A percentile compares a stretch with the other conserved stretches of the same genome.
These are phyloP conservation scores for Trididemnum nubilum DNA, from an alignment of 23 tunicate genomes.

Conservation along the genomic window DNA sequence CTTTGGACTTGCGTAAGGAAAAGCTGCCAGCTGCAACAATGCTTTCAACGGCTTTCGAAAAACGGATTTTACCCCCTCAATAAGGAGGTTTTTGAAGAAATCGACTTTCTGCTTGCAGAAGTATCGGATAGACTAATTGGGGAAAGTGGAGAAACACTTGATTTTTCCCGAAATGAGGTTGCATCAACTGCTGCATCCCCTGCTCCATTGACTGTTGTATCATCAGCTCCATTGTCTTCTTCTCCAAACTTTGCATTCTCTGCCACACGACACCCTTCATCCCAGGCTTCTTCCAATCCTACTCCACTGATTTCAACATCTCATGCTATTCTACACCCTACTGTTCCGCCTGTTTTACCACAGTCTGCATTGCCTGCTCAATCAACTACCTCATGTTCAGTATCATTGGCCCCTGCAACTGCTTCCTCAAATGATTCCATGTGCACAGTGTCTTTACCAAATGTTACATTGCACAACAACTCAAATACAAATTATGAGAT, in stretches of 20 bases:
- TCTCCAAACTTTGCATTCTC: not conserved
- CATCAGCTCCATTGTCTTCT: not conserved
- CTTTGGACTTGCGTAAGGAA: slow-evolving; percentile 32
- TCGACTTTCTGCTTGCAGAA: not conserved
- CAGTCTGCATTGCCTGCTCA: too few species aligned
- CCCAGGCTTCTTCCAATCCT: not conserved
- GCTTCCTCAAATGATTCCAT: too few species aligned
- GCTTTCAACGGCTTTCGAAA: slow-evolving; percentile 15
- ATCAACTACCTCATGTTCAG: too few species aligned
- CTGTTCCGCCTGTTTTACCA: too few species aligned
- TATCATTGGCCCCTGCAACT: too few species aligned
- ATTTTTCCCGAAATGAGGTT: not conserved
- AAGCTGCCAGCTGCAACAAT: slow-evolving; percentile 24
- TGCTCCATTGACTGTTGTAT: not conserved
- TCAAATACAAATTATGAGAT: too few species aligned
- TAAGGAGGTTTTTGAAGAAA: slow-evolving; percentile 5
- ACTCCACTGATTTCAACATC: not conserved
- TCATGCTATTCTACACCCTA: too few species aligned
- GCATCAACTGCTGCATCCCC: not conserved
- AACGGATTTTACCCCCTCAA: slow-evolving; percentile 18
- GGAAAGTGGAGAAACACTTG: not conserved
- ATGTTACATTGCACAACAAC: too few species aligned
- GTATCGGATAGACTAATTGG: not conserved
- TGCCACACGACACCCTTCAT: not conserved
- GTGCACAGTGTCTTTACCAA: too few species aligned